phyloP scores from a whole-genome alignment of 2,888 invertebrate species.

The Nomada ruficornis region DNA sequence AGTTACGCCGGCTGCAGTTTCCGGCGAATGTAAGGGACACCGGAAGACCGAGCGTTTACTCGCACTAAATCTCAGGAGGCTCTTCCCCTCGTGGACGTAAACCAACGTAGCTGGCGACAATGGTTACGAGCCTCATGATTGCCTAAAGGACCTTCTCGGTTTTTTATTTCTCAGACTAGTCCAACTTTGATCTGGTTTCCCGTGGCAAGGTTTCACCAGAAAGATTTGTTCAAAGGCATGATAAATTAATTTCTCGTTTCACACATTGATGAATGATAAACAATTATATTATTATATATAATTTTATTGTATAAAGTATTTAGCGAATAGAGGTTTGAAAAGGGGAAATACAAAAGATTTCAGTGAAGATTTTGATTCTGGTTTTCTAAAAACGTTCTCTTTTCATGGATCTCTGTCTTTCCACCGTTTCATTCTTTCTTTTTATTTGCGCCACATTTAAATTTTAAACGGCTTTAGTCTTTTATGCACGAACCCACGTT shows the following conservation, averaged over 20 bases:
- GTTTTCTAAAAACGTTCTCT: background rate
- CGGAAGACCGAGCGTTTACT: conserved; percentile 53
- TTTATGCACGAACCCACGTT: conserved; percentile 42
- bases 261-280: background rate
- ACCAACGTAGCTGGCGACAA: conserved; percentile 36
- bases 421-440: background rate
- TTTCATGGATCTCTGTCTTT: background rate
- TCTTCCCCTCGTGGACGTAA: conserved; percentile 32
- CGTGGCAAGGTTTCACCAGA: background rate
- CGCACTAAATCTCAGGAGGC: conserved; percentile 52
- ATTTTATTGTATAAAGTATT: too few relatives aligned
- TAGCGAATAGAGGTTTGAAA: background rate
- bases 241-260: background rate
- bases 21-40: conserved; percentile 40
- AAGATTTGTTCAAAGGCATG: background rate
- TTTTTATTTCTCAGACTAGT: background rate
- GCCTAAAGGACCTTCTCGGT: conserved; percentile 12
- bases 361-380: background rate
- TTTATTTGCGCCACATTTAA: conserved; percentile 43
- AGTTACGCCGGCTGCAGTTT: conserved; percentile 46
- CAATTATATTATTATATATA: too few relatives aligned
- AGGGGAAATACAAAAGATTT: background rate
- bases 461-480: conserved; percentile 49
- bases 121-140: conserved; percentile 39
- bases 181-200: too few relatives aligned